Conservation (phyloP, 2,113 vertebrate genomes). For the Columbina picui region DNA sequence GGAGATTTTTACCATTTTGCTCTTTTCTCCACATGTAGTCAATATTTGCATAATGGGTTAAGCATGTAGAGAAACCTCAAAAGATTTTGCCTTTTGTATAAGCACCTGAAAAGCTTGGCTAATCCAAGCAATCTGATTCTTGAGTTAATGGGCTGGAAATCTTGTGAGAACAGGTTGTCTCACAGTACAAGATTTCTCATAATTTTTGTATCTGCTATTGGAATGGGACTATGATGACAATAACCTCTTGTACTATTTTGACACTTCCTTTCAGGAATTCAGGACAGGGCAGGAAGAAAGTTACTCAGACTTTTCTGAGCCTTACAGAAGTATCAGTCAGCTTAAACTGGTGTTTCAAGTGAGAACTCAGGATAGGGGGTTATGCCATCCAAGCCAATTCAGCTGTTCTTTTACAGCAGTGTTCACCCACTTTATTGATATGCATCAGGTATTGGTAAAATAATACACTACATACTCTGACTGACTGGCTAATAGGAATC, state of each 20-base stretch:
- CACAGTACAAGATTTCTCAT: background rate
- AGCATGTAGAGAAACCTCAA: constrained; percentile 17
- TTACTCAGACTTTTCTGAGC: background rate
- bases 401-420: background rate
- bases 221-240: background rate
- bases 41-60: constrained; percentile 52
- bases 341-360: background rate
- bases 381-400: background rate
- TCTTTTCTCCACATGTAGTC: background rate
- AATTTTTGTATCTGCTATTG: constrained; percentile 10
- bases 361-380: background rate
- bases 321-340: background rate
- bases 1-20: background rate
- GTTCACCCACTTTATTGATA: constrained; percentile 6
- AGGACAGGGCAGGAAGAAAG: background rate
- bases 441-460: constrained; percentile 45
- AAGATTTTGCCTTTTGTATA: constrained; percentile 53
- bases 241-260: background rate
- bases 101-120: constrained; percentile 43
- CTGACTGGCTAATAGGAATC: constrained; percentile 65
- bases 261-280: background rate
- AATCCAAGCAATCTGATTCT: constrained; percentile 59
- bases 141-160: constrained; percentile 64
- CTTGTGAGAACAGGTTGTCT: constrained; percentile 45
- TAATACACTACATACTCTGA: constrained; percentile 37